Evolutionary conservation across 2,113 vertebrate species (phyloP).

Genomic region (Podarcis cretensis): DNA sequence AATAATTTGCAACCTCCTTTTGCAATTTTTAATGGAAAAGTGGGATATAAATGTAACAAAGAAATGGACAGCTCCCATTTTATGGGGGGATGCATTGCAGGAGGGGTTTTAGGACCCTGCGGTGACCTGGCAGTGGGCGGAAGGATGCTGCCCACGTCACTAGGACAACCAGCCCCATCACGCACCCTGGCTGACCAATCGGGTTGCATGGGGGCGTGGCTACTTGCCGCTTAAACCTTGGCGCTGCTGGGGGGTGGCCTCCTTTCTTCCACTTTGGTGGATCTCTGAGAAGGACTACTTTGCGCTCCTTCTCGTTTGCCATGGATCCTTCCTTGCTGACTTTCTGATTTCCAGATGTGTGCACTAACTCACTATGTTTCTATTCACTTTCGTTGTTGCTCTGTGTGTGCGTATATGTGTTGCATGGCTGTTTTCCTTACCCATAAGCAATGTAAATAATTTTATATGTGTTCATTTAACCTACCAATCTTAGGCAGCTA

Average conservation of each 20-base stretch:
- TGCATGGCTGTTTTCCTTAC: neutral
- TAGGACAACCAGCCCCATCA: too few relatives aligned
- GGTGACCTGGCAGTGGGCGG: too few relatives aligned
- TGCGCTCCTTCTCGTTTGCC: too few relatives aligned
- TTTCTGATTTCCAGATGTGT: neutral
- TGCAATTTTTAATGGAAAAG: neutral
- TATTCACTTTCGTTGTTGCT: neutral
- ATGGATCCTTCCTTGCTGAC: neutral
- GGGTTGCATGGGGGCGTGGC: too few relatives aligned
- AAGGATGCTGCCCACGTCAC: too few relatives aligned
- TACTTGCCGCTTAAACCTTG: too few relatives aligned
- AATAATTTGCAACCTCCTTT: neutral
- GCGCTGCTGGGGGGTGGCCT: too few relatives aligned
- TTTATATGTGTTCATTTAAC: conserved; percentile 17
- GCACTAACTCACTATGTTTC: neutral
- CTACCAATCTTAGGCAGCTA: conserved; percentile 55
- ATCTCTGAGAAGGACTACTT: too few relatives aligned
- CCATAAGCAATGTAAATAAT: conserved; percentile 21
- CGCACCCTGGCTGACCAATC: too few relatives aligned
- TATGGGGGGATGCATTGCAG: too few relatives aligned
- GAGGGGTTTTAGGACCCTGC: too few relatives aligned
- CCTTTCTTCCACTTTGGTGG: too few relatives aligned
- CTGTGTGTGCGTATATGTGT: neutral
- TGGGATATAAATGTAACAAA: neutral
- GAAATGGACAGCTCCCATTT: neutral